Evolutionary conservation across 2,888 invertebrate genomes (phyloP), one percentile per base, ranked within the genome.

Genomic region (Itoplectis maculator): DNA sequence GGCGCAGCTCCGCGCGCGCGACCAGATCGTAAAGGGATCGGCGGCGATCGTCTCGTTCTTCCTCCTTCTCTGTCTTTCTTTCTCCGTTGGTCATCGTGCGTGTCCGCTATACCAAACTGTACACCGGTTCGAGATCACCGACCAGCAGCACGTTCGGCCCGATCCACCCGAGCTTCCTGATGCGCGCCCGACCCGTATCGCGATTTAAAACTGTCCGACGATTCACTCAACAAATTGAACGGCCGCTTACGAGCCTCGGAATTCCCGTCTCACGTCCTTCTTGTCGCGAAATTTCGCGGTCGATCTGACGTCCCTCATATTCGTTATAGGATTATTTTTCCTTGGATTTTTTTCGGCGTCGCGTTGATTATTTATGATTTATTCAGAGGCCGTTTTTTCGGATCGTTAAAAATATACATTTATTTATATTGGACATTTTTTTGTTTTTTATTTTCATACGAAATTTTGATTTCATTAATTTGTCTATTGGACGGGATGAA

Each of bases 221-320:
- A 79, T 68, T 82, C 70, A 76, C 56, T 77, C 72, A 81, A 66
- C 79, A 81, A 85, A 83, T 85, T 85, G 79, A 75, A 66, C 61
- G 54, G 73, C 63, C 23, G n/a, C 42, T 37, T 29, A 35, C 63
- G 59, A 72, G 76, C 40, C n/a, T n/a, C n/a, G 49, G 73, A 66
- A 70, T 68, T 75, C 61, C 61, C n/a, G n/a, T n/a, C n/a, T n/a
- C 18, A n/a, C 35, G 20, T 69, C 68, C n/a, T 29, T 59, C 69
- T 66, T 49, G 49, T 51, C 37, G 23, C 68, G 51, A 70, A 78
- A 78, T 69, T 78, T 61, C 20, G 6, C n/a, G 15, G 56, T 3
- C 40, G 20, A n/a, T n/a, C n/a, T n/a, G n/a, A n/a, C n/a, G n/a
- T n/a, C n/a, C n/a, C n/a, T n/a, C n/a, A n/a, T n/a, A n/a, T n/a